Conservation (phyloP, 2,797 vertebrate genomes). For the Siniperca undulata region DNA sequence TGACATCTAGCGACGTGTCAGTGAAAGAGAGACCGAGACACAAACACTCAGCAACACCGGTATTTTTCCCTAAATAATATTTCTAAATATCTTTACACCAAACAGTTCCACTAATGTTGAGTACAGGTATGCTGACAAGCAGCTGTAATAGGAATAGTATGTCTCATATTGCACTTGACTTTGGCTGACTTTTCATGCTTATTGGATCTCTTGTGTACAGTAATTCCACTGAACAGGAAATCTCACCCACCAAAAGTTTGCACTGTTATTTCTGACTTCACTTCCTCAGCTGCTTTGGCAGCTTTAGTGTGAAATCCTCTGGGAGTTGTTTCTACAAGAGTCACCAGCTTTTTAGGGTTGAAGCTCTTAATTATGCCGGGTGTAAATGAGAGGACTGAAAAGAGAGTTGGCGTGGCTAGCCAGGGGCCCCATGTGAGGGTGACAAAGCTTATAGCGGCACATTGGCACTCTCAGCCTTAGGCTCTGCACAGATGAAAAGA, state of each 20-base stretch:
- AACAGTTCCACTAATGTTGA: neutral
- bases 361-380: conserved; percentile 77
- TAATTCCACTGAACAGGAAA: conserved; percentile 43
- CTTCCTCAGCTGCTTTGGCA: conserved; percentile 63
- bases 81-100: neutral
- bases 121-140: conserved; percentile 1
- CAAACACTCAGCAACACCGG: neutral
- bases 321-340: conserved; percentile 70
- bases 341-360: conserved; percentile 73
- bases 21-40: neutral
- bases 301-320: conserved; percentile 68
- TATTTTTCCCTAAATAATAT: neutral
- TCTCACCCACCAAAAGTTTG: conserved; percentile 57
- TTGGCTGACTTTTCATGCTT: conserved; percentile 12
- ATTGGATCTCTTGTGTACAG: conserved; percentile 7
- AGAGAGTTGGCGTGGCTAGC: conserved; percentile 66
- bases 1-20: neutral
- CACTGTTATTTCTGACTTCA: conserved; percentile 69
- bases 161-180: conserved; percentile 4
- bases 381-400: conserved; percentile 75
- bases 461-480: conserved; percentile 68
- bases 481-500: conserved; percentile 76
- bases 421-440: conserved; percentile 66
- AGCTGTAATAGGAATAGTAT: neutral
- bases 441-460: conserved; percentile 70